Conservation (phyloP, 2,113 vertebrate genomes). For the Scophthalmus maximus region DNA sequence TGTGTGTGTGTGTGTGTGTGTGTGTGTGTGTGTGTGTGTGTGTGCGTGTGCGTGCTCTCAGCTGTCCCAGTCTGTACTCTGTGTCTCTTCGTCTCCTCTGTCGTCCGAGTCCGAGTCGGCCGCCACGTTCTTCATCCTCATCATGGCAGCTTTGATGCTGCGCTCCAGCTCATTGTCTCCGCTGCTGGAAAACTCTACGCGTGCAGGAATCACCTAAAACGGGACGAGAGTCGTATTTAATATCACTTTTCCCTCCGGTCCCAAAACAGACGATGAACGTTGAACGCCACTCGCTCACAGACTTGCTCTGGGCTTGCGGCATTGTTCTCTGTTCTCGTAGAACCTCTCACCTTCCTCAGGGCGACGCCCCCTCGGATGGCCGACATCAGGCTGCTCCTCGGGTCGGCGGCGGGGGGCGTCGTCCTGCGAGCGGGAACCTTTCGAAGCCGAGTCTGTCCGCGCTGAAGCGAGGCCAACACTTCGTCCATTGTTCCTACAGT, state of each 20-base stretch:
- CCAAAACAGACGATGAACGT: neutral
- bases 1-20: neutral
- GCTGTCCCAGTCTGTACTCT: constrained; percentile 72
- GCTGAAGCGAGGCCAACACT: constrained; percentile 91
- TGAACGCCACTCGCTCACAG: too few species aligned
- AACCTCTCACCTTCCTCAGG: constrained; percentile 86
- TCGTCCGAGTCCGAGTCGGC: constrained; percentile 89
- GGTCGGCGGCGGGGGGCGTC: constrained; percentile 41
- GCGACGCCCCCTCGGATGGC: constrained; percentile 92
- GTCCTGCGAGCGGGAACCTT: constrained; percentile 40
- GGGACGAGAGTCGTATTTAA: neutral
- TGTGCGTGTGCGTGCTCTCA: constrained; percentile 43
- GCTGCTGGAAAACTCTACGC: constrained; percentile 14
- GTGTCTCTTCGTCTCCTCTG: constrained; percentile 63
- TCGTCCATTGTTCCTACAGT: constrained; percentile 92
- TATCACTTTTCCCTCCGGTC: neutral
- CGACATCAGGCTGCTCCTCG: constrained; percentile 85
- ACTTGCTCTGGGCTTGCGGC: neutral
- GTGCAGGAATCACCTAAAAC: constrained; percentile 52
- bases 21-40: neutral
- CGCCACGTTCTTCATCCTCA: constrained; percentile 94
- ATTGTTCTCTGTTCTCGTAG: neutral
- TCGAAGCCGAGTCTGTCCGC: constrained; percentile 79
- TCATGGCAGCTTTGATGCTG: constrained; percentile 93
- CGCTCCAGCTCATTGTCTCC: constrained; percentile 86